Conservation (phyloP, 2,888 invertebrate genomes). For the Physocephala rufipes region DNA sequence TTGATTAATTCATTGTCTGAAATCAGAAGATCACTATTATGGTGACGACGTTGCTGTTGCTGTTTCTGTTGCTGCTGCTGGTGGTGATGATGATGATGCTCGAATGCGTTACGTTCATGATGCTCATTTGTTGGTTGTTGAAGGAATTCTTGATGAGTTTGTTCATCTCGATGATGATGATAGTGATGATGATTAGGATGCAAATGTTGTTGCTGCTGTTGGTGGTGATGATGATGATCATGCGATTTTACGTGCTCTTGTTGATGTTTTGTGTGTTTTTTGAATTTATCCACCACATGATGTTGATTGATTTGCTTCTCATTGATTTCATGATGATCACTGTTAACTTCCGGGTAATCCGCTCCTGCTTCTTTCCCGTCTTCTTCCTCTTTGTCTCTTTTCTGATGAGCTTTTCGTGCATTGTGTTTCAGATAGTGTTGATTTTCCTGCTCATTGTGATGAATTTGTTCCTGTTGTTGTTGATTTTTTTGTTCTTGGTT, state of each 20-base stretch:
- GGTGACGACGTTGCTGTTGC: constrained; percentile 37
- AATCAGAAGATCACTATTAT: constrained; percentile 9
- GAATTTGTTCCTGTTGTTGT: constrained; percentile 32
- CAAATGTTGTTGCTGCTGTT: constrained; percentile 44
- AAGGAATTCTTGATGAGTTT: too few species aligned
- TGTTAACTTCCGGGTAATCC: too few species aligned
- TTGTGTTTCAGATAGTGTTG: neutral
- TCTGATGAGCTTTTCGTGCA: neutral
- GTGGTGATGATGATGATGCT: constrained; percentile 44
- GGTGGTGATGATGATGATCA: neutral
- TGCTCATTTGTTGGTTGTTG: constrained; percentile 38
- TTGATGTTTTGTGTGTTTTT: constrained; percentile 1
- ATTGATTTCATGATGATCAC: too few species aligned
- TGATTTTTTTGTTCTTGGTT: constrained; percentile 31
- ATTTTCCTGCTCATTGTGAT: neutral
- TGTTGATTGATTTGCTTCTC: too few species aligned
- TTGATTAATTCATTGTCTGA: constrained; percentile 16
- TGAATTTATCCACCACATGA: too few species aligned
- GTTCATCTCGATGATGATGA: constrained; percentile 36
- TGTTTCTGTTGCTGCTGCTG: constrained; percentile 43
- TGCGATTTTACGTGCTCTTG: neutral
- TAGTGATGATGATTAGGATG: constrained; percentile 45
- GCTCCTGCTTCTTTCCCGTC: too few species aligned
- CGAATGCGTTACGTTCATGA: too few species aligned
- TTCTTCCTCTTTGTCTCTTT: neutral